These are phyloP conservation scores for Trachelipus rathkii DNA, from an alignment of 1,140 invertebrate species.

Conservation along the genomic window DNA sequence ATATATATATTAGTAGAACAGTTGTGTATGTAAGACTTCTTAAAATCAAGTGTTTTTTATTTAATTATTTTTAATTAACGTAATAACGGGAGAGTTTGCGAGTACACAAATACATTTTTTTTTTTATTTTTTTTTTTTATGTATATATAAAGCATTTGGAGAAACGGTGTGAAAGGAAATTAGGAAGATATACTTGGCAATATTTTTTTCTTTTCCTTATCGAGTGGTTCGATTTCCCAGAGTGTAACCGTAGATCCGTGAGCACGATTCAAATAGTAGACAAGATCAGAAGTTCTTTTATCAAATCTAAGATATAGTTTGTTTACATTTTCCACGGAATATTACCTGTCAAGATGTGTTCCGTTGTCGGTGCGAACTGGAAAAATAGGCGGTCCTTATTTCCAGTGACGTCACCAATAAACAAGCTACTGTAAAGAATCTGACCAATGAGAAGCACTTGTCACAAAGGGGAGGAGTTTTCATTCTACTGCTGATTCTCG, in stretches of 20 bases:
- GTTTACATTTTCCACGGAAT: constrained; percentile 1
- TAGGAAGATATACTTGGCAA: no score
- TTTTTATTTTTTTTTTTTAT: no score
- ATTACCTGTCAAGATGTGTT: background rate
- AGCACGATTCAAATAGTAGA: background rate
- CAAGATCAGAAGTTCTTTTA: background rate
- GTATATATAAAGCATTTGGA: no score
- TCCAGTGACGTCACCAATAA: background rate
- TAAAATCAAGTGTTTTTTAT: no score
- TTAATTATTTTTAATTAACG: no score
- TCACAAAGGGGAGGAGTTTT: background rate
- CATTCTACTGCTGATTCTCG: background rate
- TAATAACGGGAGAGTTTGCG: no score
- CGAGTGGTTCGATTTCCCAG: background rate
- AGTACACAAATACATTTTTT: no score
- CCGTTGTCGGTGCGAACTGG: background rate
- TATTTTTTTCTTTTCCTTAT: no score
- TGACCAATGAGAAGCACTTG: background rate
- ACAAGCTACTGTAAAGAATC: background rate
- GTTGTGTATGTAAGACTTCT: no score
- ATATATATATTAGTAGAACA: no score
- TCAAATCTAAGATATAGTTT: constrained; percentile 5
- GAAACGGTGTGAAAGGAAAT: no score
- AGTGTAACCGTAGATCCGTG: background rate
- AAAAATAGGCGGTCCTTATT: background rate